Base-by-base conservation (phyloP, 2,888 invertebrate genomes). In the Conops quadrifasciatus region DNA sequence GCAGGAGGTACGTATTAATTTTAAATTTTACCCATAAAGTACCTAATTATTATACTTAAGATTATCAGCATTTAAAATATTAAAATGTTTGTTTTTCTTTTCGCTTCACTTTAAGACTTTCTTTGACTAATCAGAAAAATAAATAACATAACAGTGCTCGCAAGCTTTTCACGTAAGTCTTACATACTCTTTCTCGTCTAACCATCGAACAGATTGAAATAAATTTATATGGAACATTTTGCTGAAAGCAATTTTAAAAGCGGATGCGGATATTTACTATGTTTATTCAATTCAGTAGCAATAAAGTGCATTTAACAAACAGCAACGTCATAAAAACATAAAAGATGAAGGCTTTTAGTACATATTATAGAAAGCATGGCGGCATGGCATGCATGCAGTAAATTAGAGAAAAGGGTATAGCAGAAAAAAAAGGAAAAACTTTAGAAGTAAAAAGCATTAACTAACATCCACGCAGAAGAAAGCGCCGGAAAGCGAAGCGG, bases 271-370 rank as follows among this genome's bases (percentile, higher is more conserved):
- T 65, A 66, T 68, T 66, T 64, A 58, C 68, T 67, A 56, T 53
- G 60, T 66, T 73, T 67, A 60, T 68, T 73, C 71, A 73, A 73
- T 73, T 71, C 67, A 59, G 53, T 62, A 19, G 26, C 65, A 73
- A 62, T 71, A 60, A 63, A 64, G 60, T 68, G 72, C 64, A 36
- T 53, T 51, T 30, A 26, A n/a, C 30, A 36, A 13, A 59, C 15
- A 59, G 47, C 19, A n/a, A 11, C 15, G 43, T 21, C 24, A 43
- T 19, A 45, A 63, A 63, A 13, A 30, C 9, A 62, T 24, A n/a
- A 7, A 21, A 36, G n/a, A 36, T 13, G 28, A n/a, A 30, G 36
- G n/a, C 1, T 11, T 1, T 53, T 15, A 16, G n/a, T n/a, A n/a
- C n/a, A 51, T 36, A 66, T 30, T 28, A 24, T 28, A 1, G 13